These are phyloP conservation scores for Heterocephalus glaber DNA, from an alignment of 2,113 vertebrate species.

Conservation along the genomic window DNA sequence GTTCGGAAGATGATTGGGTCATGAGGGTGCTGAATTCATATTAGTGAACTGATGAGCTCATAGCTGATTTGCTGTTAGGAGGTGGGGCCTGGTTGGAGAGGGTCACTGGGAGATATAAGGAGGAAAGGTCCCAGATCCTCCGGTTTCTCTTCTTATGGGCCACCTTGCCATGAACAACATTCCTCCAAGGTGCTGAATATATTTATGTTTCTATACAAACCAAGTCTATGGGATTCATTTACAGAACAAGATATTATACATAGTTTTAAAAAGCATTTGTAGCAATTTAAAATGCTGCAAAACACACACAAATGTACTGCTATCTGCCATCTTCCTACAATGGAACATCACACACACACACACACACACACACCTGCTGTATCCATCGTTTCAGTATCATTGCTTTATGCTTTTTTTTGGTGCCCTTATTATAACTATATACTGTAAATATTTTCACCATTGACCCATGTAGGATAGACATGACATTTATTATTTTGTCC, in stretches of 20 bases:
- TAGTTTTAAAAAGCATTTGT: not conserved
- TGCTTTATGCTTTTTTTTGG: not conserved
- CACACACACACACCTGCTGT: not conserved
- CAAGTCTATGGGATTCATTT: not conserved
- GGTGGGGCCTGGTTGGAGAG: not conserved
- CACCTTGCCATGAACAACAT: not conserved
- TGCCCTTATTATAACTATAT: not conserved
- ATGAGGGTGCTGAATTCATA: not conserved
- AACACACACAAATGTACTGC: not conserved
- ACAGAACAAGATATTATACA: not conserved
- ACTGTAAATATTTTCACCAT: not conserved
- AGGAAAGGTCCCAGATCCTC: not conserved
- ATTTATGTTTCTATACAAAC: not conserved
- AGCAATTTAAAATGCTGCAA: not conserved
- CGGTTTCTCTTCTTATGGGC: not conserved
- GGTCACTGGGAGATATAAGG: fast-evolving
- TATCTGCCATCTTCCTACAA: not conserved
- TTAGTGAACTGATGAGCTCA: not conserved
- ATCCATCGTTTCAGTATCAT: not conserved
- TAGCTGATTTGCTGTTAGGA: not conserved
- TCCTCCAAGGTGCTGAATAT: not conserved
- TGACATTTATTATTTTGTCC: not conserved
- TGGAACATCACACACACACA: not conserved
- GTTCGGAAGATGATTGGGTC: not conserved
- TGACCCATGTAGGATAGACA: not conserved